phyloP scores from a whole-genome alignment of 2,113 vertebrate genomes.

The Paracanthobrama guichenoti region DNA sequence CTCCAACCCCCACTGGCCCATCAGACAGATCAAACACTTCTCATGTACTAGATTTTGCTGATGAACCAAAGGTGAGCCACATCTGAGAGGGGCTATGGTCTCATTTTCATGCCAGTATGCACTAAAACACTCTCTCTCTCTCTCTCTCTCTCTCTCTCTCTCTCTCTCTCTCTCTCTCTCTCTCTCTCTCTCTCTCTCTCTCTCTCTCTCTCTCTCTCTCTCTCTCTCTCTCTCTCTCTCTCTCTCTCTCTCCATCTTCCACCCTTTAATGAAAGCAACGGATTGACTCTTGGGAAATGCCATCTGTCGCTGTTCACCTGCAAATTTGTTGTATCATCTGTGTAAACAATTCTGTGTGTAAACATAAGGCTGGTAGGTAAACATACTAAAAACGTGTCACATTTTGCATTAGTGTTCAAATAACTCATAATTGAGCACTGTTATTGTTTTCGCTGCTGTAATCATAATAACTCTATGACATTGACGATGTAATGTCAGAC shows the following conservation, averaged over 20 bases:
- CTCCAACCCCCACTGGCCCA: not conserved
- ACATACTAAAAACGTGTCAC: not conserved
- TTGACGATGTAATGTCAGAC: not conserved
- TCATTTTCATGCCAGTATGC: not conserved
- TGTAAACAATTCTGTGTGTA: constrained; percentile 12
- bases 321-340: not conserved
- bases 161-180: not conserved
- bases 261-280: not conserved
- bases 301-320: constrained; percentile 27
- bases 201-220: no score
- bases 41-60: constrained; percentile 26
- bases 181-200: not conserved
- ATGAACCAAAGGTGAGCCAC: constrained; percentile 17
- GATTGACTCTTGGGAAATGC: constrained; percentile 9
- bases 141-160: no score
- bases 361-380: constrained; percentile 18
- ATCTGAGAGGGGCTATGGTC: not conserved
- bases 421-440: not conserved
- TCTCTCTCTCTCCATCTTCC: not conserved
- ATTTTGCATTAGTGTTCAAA: not conserved
- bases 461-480: not conserved
- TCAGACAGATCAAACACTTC: constrained; percentile 29
- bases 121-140: not conserved
- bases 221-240: no score
- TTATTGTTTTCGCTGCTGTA: not conserved